Evolutionary conservation across 2,888 invertebrate species (phyloP).

Genomic region (Tachina fera): DNA sequence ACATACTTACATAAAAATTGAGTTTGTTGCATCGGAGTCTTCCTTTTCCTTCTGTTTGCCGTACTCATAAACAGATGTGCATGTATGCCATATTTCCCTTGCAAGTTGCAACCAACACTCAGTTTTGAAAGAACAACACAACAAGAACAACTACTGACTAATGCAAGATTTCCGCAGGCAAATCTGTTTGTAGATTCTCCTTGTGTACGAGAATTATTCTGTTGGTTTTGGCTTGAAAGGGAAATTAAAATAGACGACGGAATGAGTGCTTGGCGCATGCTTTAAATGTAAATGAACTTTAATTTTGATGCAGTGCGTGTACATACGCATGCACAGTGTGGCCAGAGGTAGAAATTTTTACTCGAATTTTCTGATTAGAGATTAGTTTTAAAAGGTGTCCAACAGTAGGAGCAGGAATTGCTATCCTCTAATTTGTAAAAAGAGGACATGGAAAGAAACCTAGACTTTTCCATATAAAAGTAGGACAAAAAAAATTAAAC

Average conservation of each 20-base stretch:
- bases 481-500: no score
- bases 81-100: conserved; percentile 58
- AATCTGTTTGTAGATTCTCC: conserved; percentile 19
- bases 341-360: conserved; percentile 3
- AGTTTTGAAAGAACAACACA: conserved; percentile 7
- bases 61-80: conserved; percentile 51
- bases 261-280: conserved; percentile 58
- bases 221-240: neutral
- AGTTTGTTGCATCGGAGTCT: conserved; percentile 59
- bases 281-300: conserved; percentile 68
- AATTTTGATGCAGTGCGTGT: conserved; percentile 13
- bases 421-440: no score
- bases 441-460: no score
- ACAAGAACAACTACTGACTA: conserved; percentile 60
- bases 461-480: no score
- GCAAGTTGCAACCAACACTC: neutral
- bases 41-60: conserved; percentile 27
- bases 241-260: conserved; percentile 24
- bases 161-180: conserved; percentile 37
- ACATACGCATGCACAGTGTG: conserved; percentile 48
- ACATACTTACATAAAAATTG: neutral
- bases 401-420: no score
- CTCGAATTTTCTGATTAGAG: no score
- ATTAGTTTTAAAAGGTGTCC: no score
- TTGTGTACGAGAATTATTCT: conserved; percentile 3